Base-by-base conservation (phyloP, 1,140 invertebrate species). In the Drosophila pandora region DNA sequence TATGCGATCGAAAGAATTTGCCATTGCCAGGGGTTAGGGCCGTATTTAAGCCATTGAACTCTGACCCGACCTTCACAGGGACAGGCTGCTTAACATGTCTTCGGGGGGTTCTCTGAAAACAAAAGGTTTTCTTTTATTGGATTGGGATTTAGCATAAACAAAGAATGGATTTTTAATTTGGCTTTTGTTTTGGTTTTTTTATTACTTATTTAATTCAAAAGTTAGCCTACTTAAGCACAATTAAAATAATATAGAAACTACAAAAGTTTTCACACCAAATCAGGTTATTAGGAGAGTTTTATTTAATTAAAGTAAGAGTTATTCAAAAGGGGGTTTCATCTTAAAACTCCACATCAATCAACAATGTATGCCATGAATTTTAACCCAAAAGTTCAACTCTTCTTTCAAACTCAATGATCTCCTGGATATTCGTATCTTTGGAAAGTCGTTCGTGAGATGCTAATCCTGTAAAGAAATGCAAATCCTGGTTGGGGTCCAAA, bases 371-470 rank as follows among this genome's bases (percentile, higher is more conserved):
- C 62, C 43, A 49, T 63, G 45, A 48, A 57, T 9, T 3, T 10
- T 21, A 68, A 9, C n/a, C 28, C 32, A 41, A 32, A 32, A 69
- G 28, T 39, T 49, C 30, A 69, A 69, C 67, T 69, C 32, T 10
- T 32, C 32, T 45, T 37, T 63, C 23, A 47, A 54, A 57, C 53
- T 17, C 47, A 25, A 25, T 67, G 50, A 48, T 47, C 65, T 55
- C 49, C 50, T 39, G 5, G 8, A 69, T 25, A 48, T 37, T 37
- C 34, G 12, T 12, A 37, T 69, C 65, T 13, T 17, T 57, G 50
- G 65, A 69, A 69, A 69, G 63, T 57, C 67, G 45, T 12, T 69
- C 67, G 67, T 69, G 67, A 69, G 63, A 69, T 69, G 67, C 64
- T 57, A 69, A 69, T 69, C 63, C 64, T 69, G 43, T 28, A 13